Base-by-base conservation (phyloP, 2,113 vertebrate genomes). In the Chloroceryle aenea region DNA sequence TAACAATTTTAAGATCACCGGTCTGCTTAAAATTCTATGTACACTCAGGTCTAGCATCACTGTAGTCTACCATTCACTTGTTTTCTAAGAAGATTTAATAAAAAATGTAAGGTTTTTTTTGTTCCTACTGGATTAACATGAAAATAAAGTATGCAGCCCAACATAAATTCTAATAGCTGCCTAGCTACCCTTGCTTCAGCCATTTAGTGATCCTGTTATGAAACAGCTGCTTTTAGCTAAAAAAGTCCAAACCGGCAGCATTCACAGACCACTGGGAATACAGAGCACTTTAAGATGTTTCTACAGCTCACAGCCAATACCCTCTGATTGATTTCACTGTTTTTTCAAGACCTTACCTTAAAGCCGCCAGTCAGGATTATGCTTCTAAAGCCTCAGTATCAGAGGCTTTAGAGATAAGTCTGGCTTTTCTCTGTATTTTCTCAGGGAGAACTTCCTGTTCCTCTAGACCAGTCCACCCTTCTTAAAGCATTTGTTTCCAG, bases 381-480 rank as follows among this genome's bases (percentile, higher is more conserved):
- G 12, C 36, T 75, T 79, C 84, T 73, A 82, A 92, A 89, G 68
- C 19, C 48, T 61, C 27, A 50, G 8, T 71, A 95, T 90, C 85
- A 93, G 34, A 19, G 45, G 45, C 45, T 45, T 45, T 45, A 45
- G 45, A 45, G 45, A 45, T 74, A 83, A 78, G 43, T 61, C 87
- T 85, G 84, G 50, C 38, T 92, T 94, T 92, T 77, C 83, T 86
- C 83, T 84, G 52, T 30, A 40, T 89, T 95, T 94, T 95, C 77
- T 48, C 89, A 87, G 68, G 85, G n/a, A 90, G 67, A 82, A 92
- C 88, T 95, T 86, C 86, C 85, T 93, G 87, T 43, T 89, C 76
- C 71, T 90, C 89, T 69, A 92, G 74, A 82, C 62, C 85, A 91
- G 89, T 38, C 52, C 66, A 93, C 47, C 61, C 81, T 82, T 85